A percentile compares a stretch with the other conserved stretches of the same genome.
These are phyloP conservation scores for Beris chalybata DNA, from an alignment of 2,888 invertebrate species.

Conservation along the genomic window DNA sequence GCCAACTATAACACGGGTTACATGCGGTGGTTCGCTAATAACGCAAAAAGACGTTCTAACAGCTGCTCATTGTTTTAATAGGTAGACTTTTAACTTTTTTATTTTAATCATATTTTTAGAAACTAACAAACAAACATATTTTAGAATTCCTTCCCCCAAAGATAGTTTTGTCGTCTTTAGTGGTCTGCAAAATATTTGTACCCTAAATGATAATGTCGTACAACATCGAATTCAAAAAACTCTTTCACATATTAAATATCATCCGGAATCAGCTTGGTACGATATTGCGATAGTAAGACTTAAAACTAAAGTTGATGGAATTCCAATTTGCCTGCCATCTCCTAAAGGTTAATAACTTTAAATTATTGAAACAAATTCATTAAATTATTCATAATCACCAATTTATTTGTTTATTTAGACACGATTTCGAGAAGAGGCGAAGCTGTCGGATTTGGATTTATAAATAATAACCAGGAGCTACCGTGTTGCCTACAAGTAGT, in stretches of 20 bases:
- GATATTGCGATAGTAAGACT: constrained; percentile 2
- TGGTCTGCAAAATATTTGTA: background rate
- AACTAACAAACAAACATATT: background rate
- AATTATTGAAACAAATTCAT: background rate
- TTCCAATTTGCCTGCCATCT: background rate
- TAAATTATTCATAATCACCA: too few species aligned
- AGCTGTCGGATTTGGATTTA: background rate
- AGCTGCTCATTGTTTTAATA: constrained; percentile 36
- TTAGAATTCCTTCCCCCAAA: background rate
- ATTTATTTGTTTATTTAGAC: background rate
- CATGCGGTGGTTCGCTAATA: constrained; percentile 35
- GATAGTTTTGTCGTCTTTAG: background rate
- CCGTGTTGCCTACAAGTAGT: background rate
- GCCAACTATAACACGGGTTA: background rate
- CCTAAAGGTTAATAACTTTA: background rate
- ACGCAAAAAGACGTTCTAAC: constrained; percentile 33
- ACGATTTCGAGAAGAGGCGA: background rate
- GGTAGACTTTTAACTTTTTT: background rate
- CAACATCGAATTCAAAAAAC: background rate
- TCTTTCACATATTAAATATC: background rate
- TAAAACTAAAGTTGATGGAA: background rate
- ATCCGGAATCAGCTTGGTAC: background rate
- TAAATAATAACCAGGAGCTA: background rate
- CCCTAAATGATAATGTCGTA: background rate
- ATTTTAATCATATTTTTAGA: background rate